These are phyloP conservation scores for Iselma pallidipennis DNA, from an alignment of 2,888 invertebrate species.

Conservation along the genomic window DNA sequence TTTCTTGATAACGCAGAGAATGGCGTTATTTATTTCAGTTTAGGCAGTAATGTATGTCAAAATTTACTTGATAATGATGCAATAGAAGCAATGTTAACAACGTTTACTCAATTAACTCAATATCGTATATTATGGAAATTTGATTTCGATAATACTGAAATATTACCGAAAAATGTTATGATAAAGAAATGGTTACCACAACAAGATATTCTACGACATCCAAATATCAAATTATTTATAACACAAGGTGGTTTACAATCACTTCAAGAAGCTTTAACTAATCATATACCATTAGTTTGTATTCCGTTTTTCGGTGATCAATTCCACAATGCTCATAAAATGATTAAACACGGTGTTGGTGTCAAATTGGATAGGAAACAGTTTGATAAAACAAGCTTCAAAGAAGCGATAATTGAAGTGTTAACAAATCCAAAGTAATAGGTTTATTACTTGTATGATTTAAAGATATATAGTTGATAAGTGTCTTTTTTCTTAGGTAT, in stretches of 20 bases:
- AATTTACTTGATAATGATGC: neutral
- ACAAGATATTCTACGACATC: conserved; percentile 40
- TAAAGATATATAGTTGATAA: neutral
- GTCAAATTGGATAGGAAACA: conserved; percentile 44
- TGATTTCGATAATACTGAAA: neutral
- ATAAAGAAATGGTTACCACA: neutral
- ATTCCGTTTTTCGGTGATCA: conserved; percentile 56
- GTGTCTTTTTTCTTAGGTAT: conserved; percentile 30
- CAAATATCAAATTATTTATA: conserved; percentile 55
- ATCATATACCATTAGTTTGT: conserved; percentile 53
- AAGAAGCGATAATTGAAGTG: conserved; percentile 39
- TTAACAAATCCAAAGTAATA: conserved; percentile 40
- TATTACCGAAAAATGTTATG: neutral
- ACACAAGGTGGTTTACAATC: conserved; percentile 57
- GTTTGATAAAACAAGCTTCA: conserved; percentile 34
- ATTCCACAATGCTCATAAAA: conserved; percentile 46
- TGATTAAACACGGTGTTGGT: conserved; percentile 44
- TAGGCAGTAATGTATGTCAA: conserved; percentile 8
- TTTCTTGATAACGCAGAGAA: conserved; percentile 19
- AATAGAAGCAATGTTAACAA: neutral
- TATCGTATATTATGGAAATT: neutral
- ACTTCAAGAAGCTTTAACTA: conserved; percentile 53
- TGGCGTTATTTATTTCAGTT: conserved; percentile 27
- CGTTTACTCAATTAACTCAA: neutral
- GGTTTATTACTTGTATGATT: too few relatives aligned